Evolutionary conservation across 2,888 invertebrate genomes (phyloP), one percentile per base, ranked within the genome.

Genomic region (Netelia melanura): DNA sequence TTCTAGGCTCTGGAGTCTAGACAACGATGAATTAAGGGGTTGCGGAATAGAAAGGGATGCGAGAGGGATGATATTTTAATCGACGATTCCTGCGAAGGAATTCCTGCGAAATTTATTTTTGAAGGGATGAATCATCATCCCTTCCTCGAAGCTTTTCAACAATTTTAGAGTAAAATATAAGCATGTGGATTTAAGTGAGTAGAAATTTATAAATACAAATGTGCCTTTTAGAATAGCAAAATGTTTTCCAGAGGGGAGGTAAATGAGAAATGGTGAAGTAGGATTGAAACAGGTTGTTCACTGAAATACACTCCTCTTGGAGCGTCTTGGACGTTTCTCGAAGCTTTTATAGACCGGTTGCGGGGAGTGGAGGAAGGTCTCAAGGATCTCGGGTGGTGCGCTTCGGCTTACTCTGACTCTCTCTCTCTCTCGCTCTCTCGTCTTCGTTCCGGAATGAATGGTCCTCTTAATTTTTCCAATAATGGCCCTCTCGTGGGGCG

Each of bases 391-490:
- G 76, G 52, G 62, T 65, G 68, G 81, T 81, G 75, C 83, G 61
- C 81, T 62, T 77, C 75, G 44, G n/a, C 38, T 71, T 62, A 25
- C 67, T 38, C 74, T 61, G 5, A 5, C 77, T 61, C 61, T 62
- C 71, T 71, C 25, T 56, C 56, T 65, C 56, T 48, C 43, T 80
- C 30, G 3, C 30, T 23, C 52, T 62, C 23, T 52, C 21, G 44
- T n/a, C 30, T 25, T 54, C 44, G 67, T 67, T 65, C 44, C 54
- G 75, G 87, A 86, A 91, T 91, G 88, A 88, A 91, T 91, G 89
- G 89, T 88, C 89, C 91, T 90, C 91, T 91, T 91, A 90, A 91
- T 91, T 91, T 91, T 90, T 90, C 90, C 91, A 91, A 91, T 91
- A 91, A 91, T 90, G 90, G 90, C 84, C 80, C 86, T 85, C 84